Conservation (phyloP, 2,113 vertebrate genomes). For the Leucopternis melanops region DNA sequence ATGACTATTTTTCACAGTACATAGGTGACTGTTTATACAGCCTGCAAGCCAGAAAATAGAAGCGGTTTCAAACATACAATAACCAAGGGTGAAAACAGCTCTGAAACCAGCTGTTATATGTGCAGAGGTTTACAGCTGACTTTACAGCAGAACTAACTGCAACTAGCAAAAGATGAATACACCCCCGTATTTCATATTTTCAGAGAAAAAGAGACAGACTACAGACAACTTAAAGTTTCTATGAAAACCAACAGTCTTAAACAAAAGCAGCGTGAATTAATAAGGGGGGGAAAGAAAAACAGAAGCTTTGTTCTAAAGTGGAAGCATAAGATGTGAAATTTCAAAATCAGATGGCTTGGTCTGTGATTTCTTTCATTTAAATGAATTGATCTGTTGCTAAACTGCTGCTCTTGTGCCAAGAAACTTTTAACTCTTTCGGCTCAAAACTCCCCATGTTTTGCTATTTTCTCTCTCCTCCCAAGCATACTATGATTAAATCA, state of each 20-base stretch:
- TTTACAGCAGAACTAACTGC: neutral
- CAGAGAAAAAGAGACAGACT: neutral
- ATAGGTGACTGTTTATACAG: neutral
- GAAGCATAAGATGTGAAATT: constrained; percentile 59
- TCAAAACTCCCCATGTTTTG: neutral
- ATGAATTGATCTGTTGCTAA: constrained; percentile 80
- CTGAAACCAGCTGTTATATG: constrained; percentile 2
- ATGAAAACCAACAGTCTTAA: neutral
- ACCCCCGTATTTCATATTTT: neutral
- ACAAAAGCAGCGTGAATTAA: constrained; percentile 14
- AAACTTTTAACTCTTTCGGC: constrained; percentile 66
- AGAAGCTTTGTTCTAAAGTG: constrained; percentile 38
- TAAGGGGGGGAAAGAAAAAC: constrained; percentile 4
- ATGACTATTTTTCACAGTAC: accelerated
- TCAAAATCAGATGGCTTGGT: constrained; percentile 60
- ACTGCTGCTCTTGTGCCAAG: constrained; percentile 69
- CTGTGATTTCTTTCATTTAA: constrained; percentile 80
- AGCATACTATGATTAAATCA: neutral
- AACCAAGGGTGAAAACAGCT: neutral
- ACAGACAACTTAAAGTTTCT: neutral
- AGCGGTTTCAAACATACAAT: neutral
- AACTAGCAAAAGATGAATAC: neutral
- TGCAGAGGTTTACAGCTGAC: constrained; percentile 6
- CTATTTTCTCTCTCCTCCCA: neutral
- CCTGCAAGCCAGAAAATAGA: neutral